Base-by-base conservation (phyloP, 2,797 vertebrate species). In the Allobates femoralis region DNA sequence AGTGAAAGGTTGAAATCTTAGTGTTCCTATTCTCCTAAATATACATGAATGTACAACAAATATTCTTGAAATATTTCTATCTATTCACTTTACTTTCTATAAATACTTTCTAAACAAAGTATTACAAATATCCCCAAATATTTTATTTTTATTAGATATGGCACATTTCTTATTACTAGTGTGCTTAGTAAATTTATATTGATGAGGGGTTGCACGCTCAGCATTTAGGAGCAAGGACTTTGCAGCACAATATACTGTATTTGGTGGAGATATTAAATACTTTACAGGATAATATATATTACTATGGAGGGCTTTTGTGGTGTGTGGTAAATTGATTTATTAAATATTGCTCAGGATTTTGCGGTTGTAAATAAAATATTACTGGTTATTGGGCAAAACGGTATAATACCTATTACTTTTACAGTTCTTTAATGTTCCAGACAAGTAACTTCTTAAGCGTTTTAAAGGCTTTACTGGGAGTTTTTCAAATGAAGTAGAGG, bases 401-500 rank as follows among this genome's bases (percentile, higher is more conserved):
- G 77, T 75, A 21, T 85, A 76, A 87, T 64, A 66, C 41, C 67
- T 80, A 75, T 85, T 85, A 84, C 80, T 89, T 84, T 81, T 88
- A 66, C 69, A 58, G 67, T 71, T 37, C 87, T 81, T 88, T 81
- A 85, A 85, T 81, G 71, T 85, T 85, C 50, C 34, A 85, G 87
- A 85, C 78, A 88, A 78, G 83, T 77, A 81, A 81, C 87, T 88
- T 88, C 87, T 90, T 80, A 86, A 87, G 86, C 89, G 88, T 88
- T 85, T 86, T 86, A 89, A 89, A 90, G 73, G 84, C 34, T 85
- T 89, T 90, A 81, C 60, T 77, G 50, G 46, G 78, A 77, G 78
- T 77, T 89, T 90, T 91, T 90, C 84, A 85, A 88, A 88, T 74
- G 87, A 86, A 86, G 79, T 75, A 62, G 78, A 85, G 66, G 78